Evolutionary conservation across 2,797 vertebrate species (phyloP).

Genomic region (Scarus forsteni): DNA sequence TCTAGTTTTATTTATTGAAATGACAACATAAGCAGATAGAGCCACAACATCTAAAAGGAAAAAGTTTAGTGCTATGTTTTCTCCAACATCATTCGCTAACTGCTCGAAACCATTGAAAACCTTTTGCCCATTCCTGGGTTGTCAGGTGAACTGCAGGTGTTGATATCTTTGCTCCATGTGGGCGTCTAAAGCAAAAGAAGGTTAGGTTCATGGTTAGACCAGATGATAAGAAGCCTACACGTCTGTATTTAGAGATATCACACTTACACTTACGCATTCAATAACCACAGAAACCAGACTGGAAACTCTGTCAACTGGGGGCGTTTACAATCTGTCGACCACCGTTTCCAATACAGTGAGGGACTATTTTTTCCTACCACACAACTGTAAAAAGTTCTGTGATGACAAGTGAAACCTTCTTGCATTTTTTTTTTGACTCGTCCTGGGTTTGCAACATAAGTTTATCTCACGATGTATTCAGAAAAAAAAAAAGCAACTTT

Average conservation of each 20-base stretch:
- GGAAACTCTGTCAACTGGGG: slow-evolving; percentile 51
- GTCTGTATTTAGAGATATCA: slow-evolving; percentile 31
- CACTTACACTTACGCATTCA: slow-evolving; percentile 31
- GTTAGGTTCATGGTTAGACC: slow-evolving; percentile 15
- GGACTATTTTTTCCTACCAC: slow-evolving; percentile 41
- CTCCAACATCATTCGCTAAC: background rate
- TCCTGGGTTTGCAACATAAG: slow-evolving; percentile 29
- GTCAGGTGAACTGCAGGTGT: background rate
- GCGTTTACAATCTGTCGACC: slow-evolving; percentile 71
- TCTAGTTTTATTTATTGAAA: too few species aligned
- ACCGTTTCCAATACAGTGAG: slow-evolving; percentile 60
- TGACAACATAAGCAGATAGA: too few species aligned
- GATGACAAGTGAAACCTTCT: slow-evolving; percentile 72
- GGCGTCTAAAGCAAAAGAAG: slow-evolving; percentile 10
- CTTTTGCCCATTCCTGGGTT: background rate
- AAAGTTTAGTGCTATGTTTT: too few species aligned
- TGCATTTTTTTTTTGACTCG: slow-evolving; percentile 41
- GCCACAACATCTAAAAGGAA: too few species aligned
- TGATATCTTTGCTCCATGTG: slow-evolving; percentile 6
- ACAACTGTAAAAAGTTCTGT: slow-evolving; percentile 31
- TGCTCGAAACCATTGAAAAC: background rate
- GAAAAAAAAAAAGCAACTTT: slow-evolving; percentile 22
- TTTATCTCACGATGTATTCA: slow-evolving; percentile 46
- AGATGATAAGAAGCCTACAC: slow-evolving; percentile 9
- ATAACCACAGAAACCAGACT: slow-evolving; percentile 58